A percentile compares a stretch with the other conserved stretches of the same genome.
Conservation (phyloP, 2,797 vertebrate genomes). For the Sphenopsis melanotis region DNA sequence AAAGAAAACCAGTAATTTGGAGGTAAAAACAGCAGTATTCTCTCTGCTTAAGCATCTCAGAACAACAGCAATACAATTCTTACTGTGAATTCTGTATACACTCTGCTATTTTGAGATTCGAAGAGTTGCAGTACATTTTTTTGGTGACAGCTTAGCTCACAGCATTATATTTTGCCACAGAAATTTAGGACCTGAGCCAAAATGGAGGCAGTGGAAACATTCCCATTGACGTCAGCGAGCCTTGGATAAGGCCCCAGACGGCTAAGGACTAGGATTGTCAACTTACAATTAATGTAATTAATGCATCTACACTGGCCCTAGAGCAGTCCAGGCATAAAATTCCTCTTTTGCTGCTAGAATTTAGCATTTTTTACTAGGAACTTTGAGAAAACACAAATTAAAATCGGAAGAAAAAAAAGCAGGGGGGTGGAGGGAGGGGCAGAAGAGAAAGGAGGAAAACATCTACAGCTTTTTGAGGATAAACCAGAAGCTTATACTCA, state of each 20-base stretch:
- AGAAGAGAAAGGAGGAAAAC: not conserved
- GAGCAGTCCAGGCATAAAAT: not conserved
- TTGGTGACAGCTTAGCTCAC: constrained; percentile 18
- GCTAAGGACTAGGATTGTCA: constrained; percentile 14
- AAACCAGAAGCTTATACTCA: not conserved
- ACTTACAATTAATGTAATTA: constrained; percentile 18
- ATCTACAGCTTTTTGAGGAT: not conserved
- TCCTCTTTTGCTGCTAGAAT: not conserved
- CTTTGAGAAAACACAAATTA: not conserved
- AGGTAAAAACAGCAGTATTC: not conserved
- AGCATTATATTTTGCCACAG: constrained; percentile 40
- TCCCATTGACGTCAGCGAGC: constrained; percentile 46
- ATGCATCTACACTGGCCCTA: not conserved
- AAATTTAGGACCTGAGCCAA: constrained; percentile 35
- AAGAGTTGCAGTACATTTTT: constrained; percentile 1
- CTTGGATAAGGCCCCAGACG: constrained; percentile 27
- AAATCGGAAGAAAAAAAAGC: not conserved
- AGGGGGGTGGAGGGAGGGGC: fast-evolving
- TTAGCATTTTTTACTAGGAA: not conserved
- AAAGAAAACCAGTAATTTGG: not conserved
- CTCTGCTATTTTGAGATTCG: constrained; percentile 29
- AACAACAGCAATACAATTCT: not conserved
- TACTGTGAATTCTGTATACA: not conserved
- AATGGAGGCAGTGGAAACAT: constrained; percentile 33
- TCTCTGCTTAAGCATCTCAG: not conserved